Percentiles rank a stretch among this genome's conserved stretches.
Conservation (phyloP, 2,113 vertebrate genomes). For the Esox niger region DNA sequence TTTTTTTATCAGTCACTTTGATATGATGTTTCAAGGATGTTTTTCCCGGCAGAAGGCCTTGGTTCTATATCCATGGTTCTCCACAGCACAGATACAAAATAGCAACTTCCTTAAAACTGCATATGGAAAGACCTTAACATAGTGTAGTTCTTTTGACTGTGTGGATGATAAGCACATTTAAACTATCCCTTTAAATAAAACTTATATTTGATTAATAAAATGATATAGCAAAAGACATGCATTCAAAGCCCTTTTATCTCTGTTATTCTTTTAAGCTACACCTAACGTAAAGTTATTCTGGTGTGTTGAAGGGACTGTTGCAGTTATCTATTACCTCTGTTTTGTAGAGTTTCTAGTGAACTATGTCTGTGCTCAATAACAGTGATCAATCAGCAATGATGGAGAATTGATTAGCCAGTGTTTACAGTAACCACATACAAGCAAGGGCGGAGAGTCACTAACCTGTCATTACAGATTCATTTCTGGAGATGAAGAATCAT, state of each 20-base stretch:
- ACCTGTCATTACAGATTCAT: slow-evolving; percentile 22
- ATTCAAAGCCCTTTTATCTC: not conserved
- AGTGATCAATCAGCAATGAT: slow-evolving; percentile 45
- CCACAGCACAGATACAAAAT: no score
- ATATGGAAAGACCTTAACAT: no score
- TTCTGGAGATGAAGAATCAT: slow-evolving; percentile 33
- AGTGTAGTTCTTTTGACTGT: no score
- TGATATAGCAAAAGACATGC: not conserved
- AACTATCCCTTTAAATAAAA: no score
- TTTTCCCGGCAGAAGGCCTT: no score
- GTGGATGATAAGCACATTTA: not conserved
- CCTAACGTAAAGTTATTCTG: not conserved
- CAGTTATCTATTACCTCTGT: slow-evolving; percentile 25
- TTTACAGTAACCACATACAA: slow-evolving; percentile 29
- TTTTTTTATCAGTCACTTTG: no score
- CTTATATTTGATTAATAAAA: not conserved
- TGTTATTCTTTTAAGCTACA: not conserved
- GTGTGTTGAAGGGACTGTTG: not conserved
- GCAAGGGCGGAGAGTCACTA: slow-evolving; percentile 8
- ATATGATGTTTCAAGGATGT: no score
- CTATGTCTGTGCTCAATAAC: slow-evolving; percentile 31
- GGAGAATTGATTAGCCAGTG: slow-evolving; percentile 37
- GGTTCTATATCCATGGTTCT: no score
- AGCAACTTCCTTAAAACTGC: no score
- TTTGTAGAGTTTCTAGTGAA: slow-evolving; percentile 6